Conservation (phyloP, 2,888 invertebrate genomes). For the Mimumesa dahlbomi region DNA sequence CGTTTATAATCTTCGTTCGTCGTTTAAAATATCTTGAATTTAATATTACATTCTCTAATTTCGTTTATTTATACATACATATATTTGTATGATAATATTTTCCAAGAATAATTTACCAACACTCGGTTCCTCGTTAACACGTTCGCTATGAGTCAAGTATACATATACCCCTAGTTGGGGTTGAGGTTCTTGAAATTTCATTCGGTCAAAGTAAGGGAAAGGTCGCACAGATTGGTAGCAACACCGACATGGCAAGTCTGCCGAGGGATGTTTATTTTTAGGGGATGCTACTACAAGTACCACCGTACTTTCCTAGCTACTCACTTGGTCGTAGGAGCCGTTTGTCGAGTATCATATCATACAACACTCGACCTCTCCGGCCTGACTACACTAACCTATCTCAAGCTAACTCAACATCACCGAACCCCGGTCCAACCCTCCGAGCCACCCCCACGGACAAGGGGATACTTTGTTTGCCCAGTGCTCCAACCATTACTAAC, state of each 20-base stretch:
- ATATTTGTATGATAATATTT: too few species aligned
- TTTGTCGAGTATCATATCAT: slow-evolving; percentile 73
- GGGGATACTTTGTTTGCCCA: slow-evolving; percentile 71
- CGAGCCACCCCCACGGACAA: slow-evolving; percentile 54
- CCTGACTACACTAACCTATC: slow-evolving; percentile 65
- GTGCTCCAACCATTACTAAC: slow-evolving; percentile 71
- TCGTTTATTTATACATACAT: too few species aligned
- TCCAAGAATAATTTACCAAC: too few species aligned
- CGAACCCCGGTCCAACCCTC: slow-evolving; percentile 52
- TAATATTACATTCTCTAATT: too few species aligned
- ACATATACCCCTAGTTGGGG: too few species aligned
- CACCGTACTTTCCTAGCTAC: slow-evolving; percentile 58
- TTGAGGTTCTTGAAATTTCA: not conserved
- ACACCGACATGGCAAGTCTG: slow-evolving; percentile 30
- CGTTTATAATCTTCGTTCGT: too few species aligned
- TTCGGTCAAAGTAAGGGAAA: not conserved
- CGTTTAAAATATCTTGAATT: too few species aligned
- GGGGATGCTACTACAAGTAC: slow-evolving; percentile 35
- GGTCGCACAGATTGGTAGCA: slow-evolving; percentile 12
- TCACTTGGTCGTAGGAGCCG: slow-evolving; percentile 63
- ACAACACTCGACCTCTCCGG: slow-evolving; percentile 71
- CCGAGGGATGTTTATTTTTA: slow-evolving; percentile 64
- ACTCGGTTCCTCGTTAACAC: too few species aligned
- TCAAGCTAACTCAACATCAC: slow-evolving; percentile 62
- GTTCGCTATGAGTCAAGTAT: too few species aligned